A percentile compares a stretch with the other conserved stretches of the same genome.
These are phyloP conservation scores for Eristalis tenax DNA, from an alignment of 2,888 invertebrate genomes.

Conservation along the genomic window DNA sequence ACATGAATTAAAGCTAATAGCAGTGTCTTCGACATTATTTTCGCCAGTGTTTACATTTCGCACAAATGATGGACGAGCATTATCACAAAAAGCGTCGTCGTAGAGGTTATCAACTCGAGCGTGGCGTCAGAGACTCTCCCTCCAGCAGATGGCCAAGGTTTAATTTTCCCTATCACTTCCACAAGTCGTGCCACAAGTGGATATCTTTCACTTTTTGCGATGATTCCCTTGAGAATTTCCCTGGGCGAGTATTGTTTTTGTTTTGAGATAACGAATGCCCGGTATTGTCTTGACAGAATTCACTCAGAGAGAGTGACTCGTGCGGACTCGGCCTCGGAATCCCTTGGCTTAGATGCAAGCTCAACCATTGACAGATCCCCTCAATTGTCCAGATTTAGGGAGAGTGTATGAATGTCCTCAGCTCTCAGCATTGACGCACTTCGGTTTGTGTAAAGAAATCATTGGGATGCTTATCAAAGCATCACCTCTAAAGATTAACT, in stretches of 20 bases:
- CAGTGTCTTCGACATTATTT: neutral
- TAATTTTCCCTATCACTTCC: neutral
- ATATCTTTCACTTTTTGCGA: neutral
- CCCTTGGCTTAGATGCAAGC: too few species aligned
- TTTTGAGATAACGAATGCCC: neutral
- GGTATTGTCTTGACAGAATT: neutral
- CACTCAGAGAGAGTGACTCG: too few species aligned
- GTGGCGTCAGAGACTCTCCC: neutral
- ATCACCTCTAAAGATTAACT: constrained; percentile 20
- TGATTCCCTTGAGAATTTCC: neutral
- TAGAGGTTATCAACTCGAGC: neutral
- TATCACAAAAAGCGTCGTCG: neutral
- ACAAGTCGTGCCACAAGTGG: neutral
- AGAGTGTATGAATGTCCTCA: neutral
- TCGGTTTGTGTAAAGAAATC: neutral
- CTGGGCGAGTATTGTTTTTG: neutral
- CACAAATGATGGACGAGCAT: neutral
- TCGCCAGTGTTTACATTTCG: neutral
- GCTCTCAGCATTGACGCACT: neutral
- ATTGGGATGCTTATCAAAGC: neutral
- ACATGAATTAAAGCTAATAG: neutral
- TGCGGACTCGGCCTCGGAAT: neutral
- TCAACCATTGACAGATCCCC: too few species aligned
- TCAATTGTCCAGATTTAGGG: neutral
- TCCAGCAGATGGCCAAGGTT: neutral